A percentile compares a stretch with the other conserved stretches of the same genome.
Conservation (phyloP, 2,797 vertebrate genomes). For the Galagoides demidoff region DNA sequence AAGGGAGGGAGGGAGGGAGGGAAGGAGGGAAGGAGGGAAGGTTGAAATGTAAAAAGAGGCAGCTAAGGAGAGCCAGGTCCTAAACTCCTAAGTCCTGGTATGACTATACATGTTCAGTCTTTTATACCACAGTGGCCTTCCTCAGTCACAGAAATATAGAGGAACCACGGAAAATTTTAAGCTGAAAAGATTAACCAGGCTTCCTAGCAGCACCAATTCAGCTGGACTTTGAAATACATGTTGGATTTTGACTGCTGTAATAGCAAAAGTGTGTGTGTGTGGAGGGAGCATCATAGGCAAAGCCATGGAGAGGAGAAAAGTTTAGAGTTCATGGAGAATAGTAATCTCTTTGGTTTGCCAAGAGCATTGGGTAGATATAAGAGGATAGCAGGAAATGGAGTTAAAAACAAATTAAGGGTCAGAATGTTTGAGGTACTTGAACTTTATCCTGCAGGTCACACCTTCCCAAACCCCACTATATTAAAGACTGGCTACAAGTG, state of each 20-base stretch:
- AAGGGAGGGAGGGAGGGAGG: not conserved
- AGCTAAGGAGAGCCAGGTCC: not conserved
- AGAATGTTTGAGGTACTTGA: not conserved
- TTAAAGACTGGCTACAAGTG: not conserved
- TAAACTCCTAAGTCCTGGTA: not conserved
- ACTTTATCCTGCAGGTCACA: slow-evolving; percentile 38
- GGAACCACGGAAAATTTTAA: not conserved
- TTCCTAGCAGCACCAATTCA: not conserved
- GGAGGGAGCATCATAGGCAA: not conserved
- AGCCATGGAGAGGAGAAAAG: not conserved
- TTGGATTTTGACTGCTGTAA: not conserved
- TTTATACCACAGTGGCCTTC: not conserved
- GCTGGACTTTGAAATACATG: not conserved
- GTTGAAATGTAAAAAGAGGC: not conserved
- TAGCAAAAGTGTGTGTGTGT: not conserved
- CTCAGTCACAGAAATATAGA: not conserved
- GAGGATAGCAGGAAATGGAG: not conserved
- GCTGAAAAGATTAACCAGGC: not conserved
- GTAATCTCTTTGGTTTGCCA: not conserved
- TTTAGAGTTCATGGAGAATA: not conserved
- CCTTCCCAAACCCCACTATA: not conserved
- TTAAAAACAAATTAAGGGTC: not conserved
- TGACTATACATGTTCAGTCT: not conserved
- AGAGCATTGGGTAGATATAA: not conserved
- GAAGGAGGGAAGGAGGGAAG: not conserved